Percentiles rank a stretch among this genome's conserved stretches.
Evolutionary conservation across 2,888 invertebrate genomes (phyloP).

Genomic region (Cantharis nigra): DNA sequence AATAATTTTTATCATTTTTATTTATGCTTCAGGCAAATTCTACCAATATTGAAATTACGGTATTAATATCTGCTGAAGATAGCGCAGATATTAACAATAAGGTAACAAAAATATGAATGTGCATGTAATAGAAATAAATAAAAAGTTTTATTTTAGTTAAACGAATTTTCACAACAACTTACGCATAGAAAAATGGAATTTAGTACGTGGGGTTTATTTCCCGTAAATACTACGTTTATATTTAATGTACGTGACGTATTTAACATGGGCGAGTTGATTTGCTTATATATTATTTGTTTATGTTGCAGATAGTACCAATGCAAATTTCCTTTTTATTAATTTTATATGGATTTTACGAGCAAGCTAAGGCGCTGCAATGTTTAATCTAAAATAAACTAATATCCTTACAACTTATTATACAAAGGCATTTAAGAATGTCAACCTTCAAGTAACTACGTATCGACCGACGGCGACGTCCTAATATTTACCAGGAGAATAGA

Average conservation of each 20-base stretch:
- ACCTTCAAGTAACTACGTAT: neutral
- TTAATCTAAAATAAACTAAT: neutral
- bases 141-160: conserved; percentile 8
- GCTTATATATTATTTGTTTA: neutral
- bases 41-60: neutral
- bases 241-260: conserved; percentile 16
- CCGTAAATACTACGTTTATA: conserved; percentile 12
- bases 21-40: neutral
- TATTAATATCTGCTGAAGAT: neutral
- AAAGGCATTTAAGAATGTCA: neutral
- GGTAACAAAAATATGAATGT: neutral
- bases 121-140: neutral
- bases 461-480: no score
- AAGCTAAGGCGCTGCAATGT: neutral
- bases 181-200: conserved; percentile 13
- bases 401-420: neutral
- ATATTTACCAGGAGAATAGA: no score
- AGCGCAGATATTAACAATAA: neutral
- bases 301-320: neutral
- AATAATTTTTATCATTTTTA: neutral
- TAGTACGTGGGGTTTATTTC: conserved; percentile 22
- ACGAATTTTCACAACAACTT: conserved; percentile 18
- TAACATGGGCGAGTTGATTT: neutral
- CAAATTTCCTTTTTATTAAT: neutral
- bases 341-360: neutral